Evolutionary conservation across 2,888 invertebrate genomes (phyloP).

Genomic region (Latrodectus hesperus): DNA sequence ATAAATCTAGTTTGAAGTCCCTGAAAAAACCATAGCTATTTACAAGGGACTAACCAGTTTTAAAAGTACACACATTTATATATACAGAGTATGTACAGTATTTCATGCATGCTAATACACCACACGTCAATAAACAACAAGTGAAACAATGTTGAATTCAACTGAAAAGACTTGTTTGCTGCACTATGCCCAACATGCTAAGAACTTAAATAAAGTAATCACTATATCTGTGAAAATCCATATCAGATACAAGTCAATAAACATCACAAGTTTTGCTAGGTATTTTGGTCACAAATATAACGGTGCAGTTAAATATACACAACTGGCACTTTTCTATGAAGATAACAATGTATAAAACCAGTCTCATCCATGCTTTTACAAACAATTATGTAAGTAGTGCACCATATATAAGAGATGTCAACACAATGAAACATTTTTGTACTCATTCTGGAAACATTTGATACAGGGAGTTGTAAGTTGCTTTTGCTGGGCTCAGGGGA

Average conservation of each 20-base stretch:
- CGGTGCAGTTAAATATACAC: slow-evolving; percentile 36
- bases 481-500: slow-evolving; percentile 83
- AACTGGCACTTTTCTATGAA: slow-evolving; percentile 6
- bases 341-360: slow-evolving; percentile 8
- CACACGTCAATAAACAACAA: slow-evolving; percentile 55
- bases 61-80: slow-evolving; percentile 60
- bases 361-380: slow-evolving; percentile 36
- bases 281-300: slow-evolving; percentile 63
- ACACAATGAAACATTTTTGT: neutral
- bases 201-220: neutral
- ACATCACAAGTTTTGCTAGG: slow-evolving; percentile 65
- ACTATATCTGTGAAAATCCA: neutral
- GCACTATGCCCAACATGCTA: neutral
- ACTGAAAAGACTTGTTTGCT: neutral
- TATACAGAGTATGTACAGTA: slow-evolving; percentile 59
- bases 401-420: too few species aligned
- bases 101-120: slow-evolving; percentile 63
- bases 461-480: slow-evolving; percentile 82
- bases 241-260: slow-evolving; percentile 34
- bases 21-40: slow-evolving; percentile 59
- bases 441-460: slow-evolving; percentile 78
- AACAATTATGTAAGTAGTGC: slow-evolving; percentile 9
- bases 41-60: slow-evolving; percentile 60
- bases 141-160: slow-evolving; percentile 19
- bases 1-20: slow-evolving; percentile 60